These are phyloP conservation scores for Aporophyla nigra DNA, from an alignment of 2,888 invertebrate species.

Conservation along the genomic window DNA sequence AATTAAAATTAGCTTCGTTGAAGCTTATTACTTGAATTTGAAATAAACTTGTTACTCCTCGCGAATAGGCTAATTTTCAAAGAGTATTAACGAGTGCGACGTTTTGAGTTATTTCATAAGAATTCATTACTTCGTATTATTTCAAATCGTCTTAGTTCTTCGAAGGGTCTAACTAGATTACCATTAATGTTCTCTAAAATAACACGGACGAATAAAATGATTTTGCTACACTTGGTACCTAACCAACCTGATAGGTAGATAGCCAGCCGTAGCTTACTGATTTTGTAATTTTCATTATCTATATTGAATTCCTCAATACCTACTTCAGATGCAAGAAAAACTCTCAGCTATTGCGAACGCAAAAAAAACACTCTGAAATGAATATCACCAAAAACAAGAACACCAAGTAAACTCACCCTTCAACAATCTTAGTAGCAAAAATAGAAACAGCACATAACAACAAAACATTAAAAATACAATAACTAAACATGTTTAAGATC, in stretches of 20 bases:
- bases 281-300: not conserved
- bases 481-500: constrained; percentile 82
- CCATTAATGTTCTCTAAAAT: not conserved
- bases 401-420: constrained; percentile 79
- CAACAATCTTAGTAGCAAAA: constrained; percentile 79
- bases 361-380: too few relatives aligned
- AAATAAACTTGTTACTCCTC: constrained; percentile 5
- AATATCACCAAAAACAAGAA: not conserved
- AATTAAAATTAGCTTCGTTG: not conserved
- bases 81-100: constrained; percentile 6
- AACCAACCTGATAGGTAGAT: not conserved
- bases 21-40: not conserved
- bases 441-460: constrained; percentile 78
- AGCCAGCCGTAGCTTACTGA: not conserved
- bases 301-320: not conserved
- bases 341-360: too few relatives aligned
- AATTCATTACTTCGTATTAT: constrained; percentile 19
- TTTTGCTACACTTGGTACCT: not conserved
- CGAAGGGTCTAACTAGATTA: not conserved
- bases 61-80: constrained; percentile 22
- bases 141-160: not conserved
- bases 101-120: constrained; percentile 13
- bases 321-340: not conserved
- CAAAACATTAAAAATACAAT: constrained; percentile 78
- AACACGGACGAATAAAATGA: not conserved